Percentiles rank a stretch among this genome's conserved stretches.
These are phyloP conservation scores for Steinernema feltiae DNA, from an alignment of 1,140 invertebrate species.

Conservation along the genomic window DNA sequence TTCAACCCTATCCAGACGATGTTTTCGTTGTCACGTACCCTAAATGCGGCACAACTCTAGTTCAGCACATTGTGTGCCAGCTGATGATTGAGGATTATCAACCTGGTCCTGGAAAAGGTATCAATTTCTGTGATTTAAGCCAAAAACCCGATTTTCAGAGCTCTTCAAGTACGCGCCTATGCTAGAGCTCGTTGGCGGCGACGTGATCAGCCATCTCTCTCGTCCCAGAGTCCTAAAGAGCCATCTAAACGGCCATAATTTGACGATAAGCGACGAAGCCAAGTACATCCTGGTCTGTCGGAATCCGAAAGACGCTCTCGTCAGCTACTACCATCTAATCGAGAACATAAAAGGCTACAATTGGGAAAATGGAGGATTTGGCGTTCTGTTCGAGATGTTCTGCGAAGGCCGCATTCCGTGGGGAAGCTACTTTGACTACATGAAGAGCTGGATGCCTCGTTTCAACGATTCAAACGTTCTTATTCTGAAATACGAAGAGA, in stretches of 20 bases:
- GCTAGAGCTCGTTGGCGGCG: neutral
- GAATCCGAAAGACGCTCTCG: slow-evolving; percentile 34
- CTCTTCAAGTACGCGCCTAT: neutral
- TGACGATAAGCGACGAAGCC: neutral
- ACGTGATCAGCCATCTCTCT: neutral
- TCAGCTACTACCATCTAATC: slow-evolving; percentile 35
- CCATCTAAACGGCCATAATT: neutral
- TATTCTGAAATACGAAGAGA: slow-evolving; percentile 44
- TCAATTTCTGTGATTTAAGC: neutral
- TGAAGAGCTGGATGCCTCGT: slow-evolving; percentile 49
- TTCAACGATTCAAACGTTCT: slow-evolving; percentile 24
- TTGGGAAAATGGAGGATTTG: slow-evolving; percentile 45
- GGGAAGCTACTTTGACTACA: slow-evolving; percentile 58
- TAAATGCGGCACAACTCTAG: neutral
- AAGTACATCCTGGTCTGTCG: slow-evolving; percentile 17
- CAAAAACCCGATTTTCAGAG: too few relatives aligned
- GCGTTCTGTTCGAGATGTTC: slow-evolving; percentile 57
- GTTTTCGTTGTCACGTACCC: neutral
- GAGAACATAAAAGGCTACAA: slow-evolving; percentile 27
- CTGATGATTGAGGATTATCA: neutral
- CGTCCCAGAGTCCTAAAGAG: neutral
- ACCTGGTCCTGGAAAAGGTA: neutral
- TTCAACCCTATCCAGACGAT: neutral
- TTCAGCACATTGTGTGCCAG: slow-evolving; percentile 1
- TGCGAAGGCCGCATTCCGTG: slow-evolving; percentile 49